Conservation (phyloP, 2,113 vertebrate genomes). For the Taxidea taxus region DNA sequence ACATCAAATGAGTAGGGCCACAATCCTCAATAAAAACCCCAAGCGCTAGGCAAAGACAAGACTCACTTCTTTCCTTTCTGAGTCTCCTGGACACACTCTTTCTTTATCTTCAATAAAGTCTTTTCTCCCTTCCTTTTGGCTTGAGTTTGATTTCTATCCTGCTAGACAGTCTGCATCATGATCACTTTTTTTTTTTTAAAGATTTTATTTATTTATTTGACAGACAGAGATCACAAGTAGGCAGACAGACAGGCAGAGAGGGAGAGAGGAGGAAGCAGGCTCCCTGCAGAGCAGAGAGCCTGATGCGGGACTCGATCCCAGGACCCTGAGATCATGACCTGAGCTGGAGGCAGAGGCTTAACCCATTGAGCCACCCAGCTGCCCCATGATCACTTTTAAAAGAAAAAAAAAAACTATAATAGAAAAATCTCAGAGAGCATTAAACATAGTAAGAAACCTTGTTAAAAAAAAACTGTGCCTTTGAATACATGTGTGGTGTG, state of each 20-base stretch:
- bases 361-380: too few relatives aligned
- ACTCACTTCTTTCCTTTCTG: neutral
- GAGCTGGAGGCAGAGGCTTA: too few relatives aligned
- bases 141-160: neutral
- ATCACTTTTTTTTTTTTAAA: neutral
- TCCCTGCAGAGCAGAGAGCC: too few relatives aligned
- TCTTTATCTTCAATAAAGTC: neutral
- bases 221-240: too few relatives aligned
- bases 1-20: neutral
- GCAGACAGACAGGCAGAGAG: too few relatives aligned
- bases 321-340: too few relatives aligned
- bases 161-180: neutral
- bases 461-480: neutral
- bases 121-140: neutral
- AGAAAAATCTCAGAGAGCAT: neutral
- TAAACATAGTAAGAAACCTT: neutral
- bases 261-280: too few relatives aligned
- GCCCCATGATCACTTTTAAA: neutral
- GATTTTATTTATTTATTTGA: too few relatives aligned
- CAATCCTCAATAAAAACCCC: neutral
- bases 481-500: neutral
- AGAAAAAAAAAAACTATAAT: neutral
- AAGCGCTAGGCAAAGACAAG: neutral
- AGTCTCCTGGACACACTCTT: neutral
- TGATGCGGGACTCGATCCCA: too few relatives aligned